These are phyloP conservation scores for Neuroterus valhalla DNA, from an alignment of 1,140 invertebrate species.

Conservation along the genomic window DNA sequence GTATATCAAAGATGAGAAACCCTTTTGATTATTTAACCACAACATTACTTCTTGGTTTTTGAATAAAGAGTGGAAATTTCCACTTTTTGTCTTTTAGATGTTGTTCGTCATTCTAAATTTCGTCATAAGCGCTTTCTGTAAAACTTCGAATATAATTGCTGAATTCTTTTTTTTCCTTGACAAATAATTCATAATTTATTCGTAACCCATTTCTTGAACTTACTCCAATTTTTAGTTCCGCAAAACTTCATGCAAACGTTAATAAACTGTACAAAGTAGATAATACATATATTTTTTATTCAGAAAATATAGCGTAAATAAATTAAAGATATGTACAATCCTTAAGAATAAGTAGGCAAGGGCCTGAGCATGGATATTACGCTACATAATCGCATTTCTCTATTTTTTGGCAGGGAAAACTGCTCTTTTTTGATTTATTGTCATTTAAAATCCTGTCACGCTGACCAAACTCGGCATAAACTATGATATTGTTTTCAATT, in stretches of 20 bases:
- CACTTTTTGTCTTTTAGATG: no score
- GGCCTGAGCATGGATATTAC: background rate
- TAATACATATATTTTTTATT: background rate
- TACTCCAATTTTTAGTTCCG: no score
- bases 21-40: background rate
- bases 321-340: slow-evolving; percentile 18
- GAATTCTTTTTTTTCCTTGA: no score
- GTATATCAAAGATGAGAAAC: background rate
- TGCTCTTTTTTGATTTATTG: slow-evolving; percentile 1
- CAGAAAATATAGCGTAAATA: background rate
- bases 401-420: background rate
- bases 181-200: no score
- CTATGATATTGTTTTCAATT: background rate
- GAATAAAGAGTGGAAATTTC: no score
- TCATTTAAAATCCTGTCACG: background rate
- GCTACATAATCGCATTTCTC: background rate
- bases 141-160: no score
- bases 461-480: background rate
- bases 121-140: no score
- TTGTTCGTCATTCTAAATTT: no score
- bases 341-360: slow-evolving; percentile 20
- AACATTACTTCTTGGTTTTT: no score
- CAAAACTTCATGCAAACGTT: no score
- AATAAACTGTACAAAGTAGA: no score
- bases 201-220: no score